These are phyloP conservation scores for Oscheius sp. DNA, from an alignment of 1,140 invertebrate genomes.

Conservation along the genomic window DNA sequence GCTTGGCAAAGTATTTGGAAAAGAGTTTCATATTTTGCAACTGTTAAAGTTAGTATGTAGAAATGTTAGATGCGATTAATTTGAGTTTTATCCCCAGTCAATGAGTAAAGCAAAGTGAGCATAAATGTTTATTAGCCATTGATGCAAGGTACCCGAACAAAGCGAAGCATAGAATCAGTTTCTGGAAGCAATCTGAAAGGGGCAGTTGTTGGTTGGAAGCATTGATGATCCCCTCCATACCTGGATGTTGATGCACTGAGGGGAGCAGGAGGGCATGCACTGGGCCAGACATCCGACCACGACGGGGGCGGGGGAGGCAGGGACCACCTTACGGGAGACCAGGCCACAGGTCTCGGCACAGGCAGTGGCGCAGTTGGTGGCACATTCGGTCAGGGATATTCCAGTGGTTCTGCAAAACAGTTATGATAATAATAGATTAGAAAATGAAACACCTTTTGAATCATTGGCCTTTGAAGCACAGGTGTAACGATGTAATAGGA, in stretches of 20 bases:
- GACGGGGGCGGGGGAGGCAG: no score
- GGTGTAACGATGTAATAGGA: no score
- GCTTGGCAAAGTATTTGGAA: no score
- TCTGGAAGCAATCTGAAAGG: background rate
- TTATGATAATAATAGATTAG: background rate
- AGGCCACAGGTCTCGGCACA: constrained; percentile 1
- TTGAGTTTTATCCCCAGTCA: background rate
- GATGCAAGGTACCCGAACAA: background rate
- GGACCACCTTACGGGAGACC: background rate
- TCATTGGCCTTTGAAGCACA: no score
- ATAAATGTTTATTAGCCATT: background rate
- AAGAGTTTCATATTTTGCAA: no score
- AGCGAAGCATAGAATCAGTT: background rate
- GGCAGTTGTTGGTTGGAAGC: background rate
- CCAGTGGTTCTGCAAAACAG: background rate
- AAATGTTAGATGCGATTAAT: no score
- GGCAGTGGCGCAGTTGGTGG: background rate
- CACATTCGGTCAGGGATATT: constrained; percentile 3
- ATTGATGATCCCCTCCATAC: background rate
- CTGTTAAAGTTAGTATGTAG: no score
- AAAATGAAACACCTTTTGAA: background rate
- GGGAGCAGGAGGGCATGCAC: constrained; percentile 22
- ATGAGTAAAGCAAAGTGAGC: background rate
- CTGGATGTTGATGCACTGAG: constrained; percentile 27
- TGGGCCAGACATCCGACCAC: constrained; percentile 15